Conservation (phyloP, 2,888 invertebrate species). For the Cataglyphis livida region DNA sequence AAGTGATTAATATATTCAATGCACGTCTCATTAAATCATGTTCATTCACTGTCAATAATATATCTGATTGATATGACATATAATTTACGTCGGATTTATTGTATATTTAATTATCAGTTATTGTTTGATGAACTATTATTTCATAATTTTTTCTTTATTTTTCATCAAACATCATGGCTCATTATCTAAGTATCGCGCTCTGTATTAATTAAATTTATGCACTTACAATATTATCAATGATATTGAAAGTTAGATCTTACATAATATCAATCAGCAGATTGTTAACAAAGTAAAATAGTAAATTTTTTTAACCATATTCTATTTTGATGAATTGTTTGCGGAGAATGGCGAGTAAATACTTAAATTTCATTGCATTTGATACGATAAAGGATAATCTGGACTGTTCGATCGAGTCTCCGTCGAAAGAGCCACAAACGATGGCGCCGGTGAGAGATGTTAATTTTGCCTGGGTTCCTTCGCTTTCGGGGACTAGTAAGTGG, state of each 20-base stretch:
- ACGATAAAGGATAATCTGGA: slow-evolving; percentile 36
- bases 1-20: slow-evolving; percentile 23
- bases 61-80: slow-evolving; percentile 26
- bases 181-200: not conserved
- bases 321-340: not conserved
- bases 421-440: slow-evolving; percentile 55
- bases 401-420: slow-evolving; percentile 39
- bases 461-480: slow-evolving; percentile 58
- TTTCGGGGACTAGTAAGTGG: slow-evolving; percentile 30
- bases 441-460: slow-evolving; percentile 64
- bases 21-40: slow-evolving; percentile 39
- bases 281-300: not conserved
- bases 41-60: slow-evolving; percentile 10
- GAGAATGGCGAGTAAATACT: not conserved
- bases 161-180: not conserved
- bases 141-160: not conserved
- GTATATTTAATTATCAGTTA: not conserved
- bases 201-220: not conserved
- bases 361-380: slow-evolving; percentile 1
- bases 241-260: not conserved
- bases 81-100: slow-evolving; percentile 35
- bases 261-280: not conserved
- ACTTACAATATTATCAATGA: not conserved
- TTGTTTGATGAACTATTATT: not conserved
- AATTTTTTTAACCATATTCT: not conserved